phyloP scores from a whole-genome alignment of 2,888 invertebrate species.

The Agonum fuliginosum region DNA sequence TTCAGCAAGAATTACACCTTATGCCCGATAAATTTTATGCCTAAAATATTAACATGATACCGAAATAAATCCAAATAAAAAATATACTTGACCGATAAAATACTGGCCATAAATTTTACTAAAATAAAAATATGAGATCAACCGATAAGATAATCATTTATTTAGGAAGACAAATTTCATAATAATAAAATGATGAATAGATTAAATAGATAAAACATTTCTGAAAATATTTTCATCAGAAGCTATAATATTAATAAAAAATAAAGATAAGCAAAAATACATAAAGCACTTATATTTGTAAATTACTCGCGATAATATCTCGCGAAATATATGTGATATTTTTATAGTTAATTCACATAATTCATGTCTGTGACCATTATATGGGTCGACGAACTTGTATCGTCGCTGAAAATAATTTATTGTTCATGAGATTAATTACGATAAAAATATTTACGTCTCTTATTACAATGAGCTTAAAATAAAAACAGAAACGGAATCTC shows the following conservation, averaged over 20 bases:
- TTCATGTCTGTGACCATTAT: constrained; percentile 3
- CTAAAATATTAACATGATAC: too few relatives aligned
- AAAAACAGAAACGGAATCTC: constrained; percentile 21
- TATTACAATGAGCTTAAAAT: constrained; percentile 50
- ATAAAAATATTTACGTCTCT: constrained; percentile 48
- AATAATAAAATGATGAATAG: too few relatives aligned
- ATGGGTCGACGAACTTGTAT: constrained; percentile 42
- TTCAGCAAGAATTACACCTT: too few relatives aligned
- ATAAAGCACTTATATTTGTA: not conserved
- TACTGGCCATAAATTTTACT: too few relatives aligned
- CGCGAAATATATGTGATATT: constrained; percentile 28
- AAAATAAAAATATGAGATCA: too few relatives aligned
- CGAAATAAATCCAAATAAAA: too few relatives aligned
- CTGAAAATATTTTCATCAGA: too few relatives aligned
- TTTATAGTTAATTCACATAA: constrained; percentile 36
- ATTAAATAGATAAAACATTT: too few relatives aligned
- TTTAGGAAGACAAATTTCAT: too few relatives aligned
- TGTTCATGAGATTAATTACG: constrained; percentile 43
- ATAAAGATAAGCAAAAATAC: not conserved
- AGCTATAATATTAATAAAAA: constrained; percentile 3
- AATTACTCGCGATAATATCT: not conserved
- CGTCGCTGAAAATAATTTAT: constrained; percentile 53
- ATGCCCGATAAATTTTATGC: too few relatives aligned
- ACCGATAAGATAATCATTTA: too few relatives aligned
- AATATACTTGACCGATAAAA: too few relatives aligned